phyloP scores from a whole-genome alignment of 2,888 invertebrate species.

The Geotrupes spiniger region DNA sequence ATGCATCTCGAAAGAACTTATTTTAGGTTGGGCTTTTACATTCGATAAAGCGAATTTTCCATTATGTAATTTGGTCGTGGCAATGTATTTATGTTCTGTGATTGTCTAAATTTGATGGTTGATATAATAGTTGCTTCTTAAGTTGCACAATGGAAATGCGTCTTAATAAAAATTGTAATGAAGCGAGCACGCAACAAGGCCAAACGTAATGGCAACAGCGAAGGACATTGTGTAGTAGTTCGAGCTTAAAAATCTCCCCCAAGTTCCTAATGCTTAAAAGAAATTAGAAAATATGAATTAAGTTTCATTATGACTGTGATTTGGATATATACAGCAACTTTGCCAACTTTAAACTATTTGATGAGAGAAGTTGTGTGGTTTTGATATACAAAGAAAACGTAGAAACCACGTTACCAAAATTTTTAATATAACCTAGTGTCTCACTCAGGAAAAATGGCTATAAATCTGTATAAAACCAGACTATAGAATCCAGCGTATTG shows the following conservation, averaged over 20 bases:
- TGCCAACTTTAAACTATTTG: slow-evolving; percentile 29
- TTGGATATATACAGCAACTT: slow-evolving; percentile 36
- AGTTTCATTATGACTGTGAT: slow-evolving; percentile 14
- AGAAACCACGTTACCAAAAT: slow-evolving; percentile 4
- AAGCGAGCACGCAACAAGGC: no score
- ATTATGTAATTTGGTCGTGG: no score
- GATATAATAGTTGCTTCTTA: no score
- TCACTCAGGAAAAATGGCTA: slow-evolving; percentile 22
- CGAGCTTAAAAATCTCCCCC: slow-evolving; percentile 1
- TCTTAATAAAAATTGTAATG: no score
- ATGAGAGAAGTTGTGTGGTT: slow-evolving; percentile 7
- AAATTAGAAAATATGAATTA: background rate
- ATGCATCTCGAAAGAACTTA: no score
- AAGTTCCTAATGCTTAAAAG: slow-evolving; percentile 4
- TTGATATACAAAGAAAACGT: slow-evolving; percentile 3
- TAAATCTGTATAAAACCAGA: slow-evolving; percentile 8
- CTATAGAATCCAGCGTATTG: slow-evolving; percentile 13
- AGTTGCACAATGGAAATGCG: no score
- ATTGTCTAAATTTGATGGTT: no score
- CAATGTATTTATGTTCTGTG: no score
- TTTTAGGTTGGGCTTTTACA: no score
- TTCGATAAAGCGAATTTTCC: no score
- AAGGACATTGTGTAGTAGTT: no score
- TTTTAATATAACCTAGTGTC: slow-evolving; percentile 12
- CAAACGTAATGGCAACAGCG: background rate